A percentile compares a stretch with the other conserved stretches of the same genome.
These are phyloP conservation scores for Elephantulus edwardii DNA, from an alignment of 2,113 vertebrate genomes.

Conservation along the genomic window DNA sequence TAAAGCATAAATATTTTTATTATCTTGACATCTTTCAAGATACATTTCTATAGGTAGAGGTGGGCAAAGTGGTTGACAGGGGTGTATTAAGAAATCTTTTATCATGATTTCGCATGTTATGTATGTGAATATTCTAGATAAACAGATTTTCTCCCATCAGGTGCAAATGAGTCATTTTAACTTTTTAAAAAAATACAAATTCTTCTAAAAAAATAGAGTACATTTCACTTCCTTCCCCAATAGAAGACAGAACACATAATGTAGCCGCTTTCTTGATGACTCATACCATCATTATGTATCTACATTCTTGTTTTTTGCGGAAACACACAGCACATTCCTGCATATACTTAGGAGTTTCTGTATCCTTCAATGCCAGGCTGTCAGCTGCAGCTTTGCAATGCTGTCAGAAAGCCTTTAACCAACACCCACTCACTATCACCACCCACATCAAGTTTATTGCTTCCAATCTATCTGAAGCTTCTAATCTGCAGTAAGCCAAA, in stretches of 20 bases:
- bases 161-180: neutral
- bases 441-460: neutral
- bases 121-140: neutral
- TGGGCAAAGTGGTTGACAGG: neutral
- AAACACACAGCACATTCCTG: conserved; percentile 29
- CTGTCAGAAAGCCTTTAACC: neutral
- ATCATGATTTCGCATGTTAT: neutral
- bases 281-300: conserved; percentile 40
- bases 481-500: neutral
- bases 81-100: neutral
- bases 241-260: conserved; percentile 28
- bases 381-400: neutral
- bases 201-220: neutral
- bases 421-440: neutral
- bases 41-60: neutral
- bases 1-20: neutral
- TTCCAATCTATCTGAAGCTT: neutral
- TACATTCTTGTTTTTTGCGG: neutral
- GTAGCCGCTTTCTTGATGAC: conserved; percentile 29
- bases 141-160: neutral
- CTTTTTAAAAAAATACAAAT: neutral
- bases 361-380: neutral
- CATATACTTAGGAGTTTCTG: neutral
- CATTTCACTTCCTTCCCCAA: conserved; percentile 27
- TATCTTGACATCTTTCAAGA: neutral